Conservation (phyloP, 2,888 invertebrate species). For the Norana najaformis region DNA sequence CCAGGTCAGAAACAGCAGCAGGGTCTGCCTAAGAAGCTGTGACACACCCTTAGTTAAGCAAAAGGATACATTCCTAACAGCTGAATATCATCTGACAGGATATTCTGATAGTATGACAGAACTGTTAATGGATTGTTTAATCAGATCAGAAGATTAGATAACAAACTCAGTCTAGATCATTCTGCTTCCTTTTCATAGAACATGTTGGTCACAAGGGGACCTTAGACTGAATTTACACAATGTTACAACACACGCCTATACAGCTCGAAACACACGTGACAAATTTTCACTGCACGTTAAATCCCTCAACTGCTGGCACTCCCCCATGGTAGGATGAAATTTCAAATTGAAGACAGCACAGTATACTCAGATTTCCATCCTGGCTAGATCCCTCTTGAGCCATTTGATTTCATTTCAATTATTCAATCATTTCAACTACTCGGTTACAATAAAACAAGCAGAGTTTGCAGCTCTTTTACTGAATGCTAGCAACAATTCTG, state of each 20-base stretch:
- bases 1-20: too few relatives aligned
- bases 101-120: too few relatives aligned
- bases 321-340: background rate
- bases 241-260: background rate
- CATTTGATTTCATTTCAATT: background rate
- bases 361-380: background rate
- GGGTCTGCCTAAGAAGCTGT: background rate
- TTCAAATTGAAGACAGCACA: background rate
- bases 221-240: background rate
- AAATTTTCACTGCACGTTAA: background rate
- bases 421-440: background rate
- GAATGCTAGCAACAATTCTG: background rate
- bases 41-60: background rate
- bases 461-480: background rate
- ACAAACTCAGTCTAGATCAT: too few relatives aligned
- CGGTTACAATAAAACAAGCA: background rate
- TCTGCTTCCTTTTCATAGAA: too few relatives aligned
- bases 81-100: background rate
- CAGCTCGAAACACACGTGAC: background rate
- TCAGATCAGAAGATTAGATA: too few relatives aligned
- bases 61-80: background rate
- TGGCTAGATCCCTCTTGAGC: background rate
- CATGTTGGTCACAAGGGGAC: too few relatives aligned
- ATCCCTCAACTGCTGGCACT: background rate
- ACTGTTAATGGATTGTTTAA: too few relatives aligned